Conservation (phyloP, 2,888 invertebrate genomes). For the Limnephilus marmoratus region DNA sequence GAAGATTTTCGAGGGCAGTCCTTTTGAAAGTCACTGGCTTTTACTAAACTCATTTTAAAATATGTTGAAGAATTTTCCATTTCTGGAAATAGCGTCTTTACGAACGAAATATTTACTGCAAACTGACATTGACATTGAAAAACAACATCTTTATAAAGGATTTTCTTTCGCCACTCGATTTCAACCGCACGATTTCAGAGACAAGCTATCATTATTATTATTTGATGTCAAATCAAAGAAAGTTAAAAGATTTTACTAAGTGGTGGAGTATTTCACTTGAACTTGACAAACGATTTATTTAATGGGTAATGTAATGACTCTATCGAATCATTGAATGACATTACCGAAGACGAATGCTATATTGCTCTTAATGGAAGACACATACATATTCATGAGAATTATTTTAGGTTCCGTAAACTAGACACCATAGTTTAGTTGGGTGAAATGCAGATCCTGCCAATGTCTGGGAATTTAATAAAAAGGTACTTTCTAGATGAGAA, state of each 20-base stretch:
- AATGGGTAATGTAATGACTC: not conserved
- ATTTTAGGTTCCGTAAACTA: too few relatives aligned
- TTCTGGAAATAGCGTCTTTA: not conserved
- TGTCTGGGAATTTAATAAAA: too few relatives aligned
- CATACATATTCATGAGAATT: too few relatives aligned
- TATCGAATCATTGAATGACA: too few relatives aligned
- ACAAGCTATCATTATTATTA: not conserved
- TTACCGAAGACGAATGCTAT: too few relatives aligned
- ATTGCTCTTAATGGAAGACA: too few relatives aligned
- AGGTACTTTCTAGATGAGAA: too few relatives aligned
- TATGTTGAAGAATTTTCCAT: not conserved
- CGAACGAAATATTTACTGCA: not conserved
- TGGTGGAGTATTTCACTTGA: not conserved
- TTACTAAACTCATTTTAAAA: not conserved
- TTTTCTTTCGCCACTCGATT: not conserved
- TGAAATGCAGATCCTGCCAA: too few relatives aligned
- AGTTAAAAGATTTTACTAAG: not conserved
- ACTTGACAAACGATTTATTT: not conserved
- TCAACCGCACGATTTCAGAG: not conserved
- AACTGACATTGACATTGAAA: conserved; percentile 1
- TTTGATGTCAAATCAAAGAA: not conserved
- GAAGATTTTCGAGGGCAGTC: not conserved
- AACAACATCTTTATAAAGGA: not conserved
- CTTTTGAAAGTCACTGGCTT: not conserved
- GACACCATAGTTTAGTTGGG: too few relatives aligned